Conservation (phyloP, 53 echinoderm and acorn worm genomes). For the Paracentrotus lividus region DNA sequence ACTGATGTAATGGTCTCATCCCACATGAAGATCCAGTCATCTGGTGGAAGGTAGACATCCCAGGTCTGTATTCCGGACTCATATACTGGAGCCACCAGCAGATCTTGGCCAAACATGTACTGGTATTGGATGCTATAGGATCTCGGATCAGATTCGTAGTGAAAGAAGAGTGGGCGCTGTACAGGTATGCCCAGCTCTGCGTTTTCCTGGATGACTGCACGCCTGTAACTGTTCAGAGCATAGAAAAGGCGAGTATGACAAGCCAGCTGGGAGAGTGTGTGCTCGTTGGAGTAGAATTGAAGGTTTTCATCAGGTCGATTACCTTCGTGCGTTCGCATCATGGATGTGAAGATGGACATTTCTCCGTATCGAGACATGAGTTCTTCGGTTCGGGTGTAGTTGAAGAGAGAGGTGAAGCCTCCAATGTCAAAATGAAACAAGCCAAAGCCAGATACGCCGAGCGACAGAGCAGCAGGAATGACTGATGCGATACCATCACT, state of each 20-base stretch:
- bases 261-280: slow-evolving; percentile 79
- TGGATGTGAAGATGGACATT: slow-evolving; percentile 90
- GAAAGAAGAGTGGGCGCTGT: slow-evolving; percentile 92
- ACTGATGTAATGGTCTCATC: slow-evolving; percentile 72
- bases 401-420: slow-evolving; percentile 94
- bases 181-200: slow-evolving; percentile 80
- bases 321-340: slow-evolving; percentile 98
- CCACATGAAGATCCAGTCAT: slow-evolving; percentile 95
- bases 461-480: slow-evolving; percentile 92
- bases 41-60: slow-evolving; percentile 91
- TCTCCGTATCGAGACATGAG: slow-evolving; percentile 93
- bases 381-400: slow-evolving; percentile 85
- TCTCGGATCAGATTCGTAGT: slow-evolving; percentile 83
- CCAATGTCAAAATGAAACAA: slow-evolving; percentile 94
- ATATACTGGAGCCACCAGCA: slow-evolving; percentile 95
- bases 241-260: slow-evolving; percentile 80
- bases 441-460: slow-evolving; percentile 90
- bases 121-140: slow-evolving; percentile 86
- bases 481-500: slow-evolving; percentile 92
- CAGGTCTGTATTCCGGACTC: slow-evolving; percentile 71
- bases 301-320: slow-evolving; percentile 89
- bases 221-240: slow-evolving; percentile 79
- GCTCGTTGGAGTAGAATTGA: slow-evolving; percentile 87
- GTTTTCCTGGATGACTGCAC: slow-evolving; percentile 77
- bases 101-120: slow-evolving; percentile 90